A percentile compares a stretch with the other conserved stretches of the same genome.
phyloP scores from a whole-genome alignment of 2,888 invertebrate genomes.

The Oscheius sp. region DNA sequence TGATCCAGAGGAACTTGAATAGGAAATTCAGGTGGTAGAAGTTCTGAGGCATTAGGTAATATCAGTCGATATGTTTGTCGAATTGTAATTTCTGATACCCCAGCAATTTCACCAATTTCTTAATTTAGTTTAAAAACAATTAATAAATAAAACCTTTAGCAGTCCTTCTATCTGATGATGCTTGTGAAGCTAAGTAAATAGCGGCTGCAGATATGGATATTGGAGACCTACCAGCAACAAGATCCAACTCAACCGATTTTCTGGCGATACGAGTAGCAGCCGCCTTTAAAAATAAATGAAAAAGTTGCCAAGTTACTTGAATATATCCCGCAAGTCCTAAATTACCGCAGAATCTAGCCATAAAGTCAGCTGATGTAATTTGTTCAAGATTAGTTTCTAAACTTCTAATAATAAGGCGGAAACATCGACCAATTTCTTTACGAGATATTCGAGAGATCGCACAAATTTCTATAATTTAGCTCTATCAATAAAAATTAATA shows the following conservation, averaged over 20 bases:
- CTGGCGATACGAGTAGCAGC: constrained; percentile 96
- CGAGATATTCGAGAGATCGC: constrained; percentile 93
- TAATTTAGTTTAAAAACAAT: constrained; percentile 34
- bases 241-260: constrained; percentile 87
- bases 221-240: constrained; percentile 92
- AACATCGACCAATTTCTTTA: constrained; percentile 97
- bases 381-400: constrained; percentile 94
- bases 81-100: constrained; percentile 96
- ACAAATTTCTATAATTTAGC: constrained; percentile 82
- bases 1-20: neutral
- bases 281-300: constrained; percentile 33
- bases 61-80: constrained; percentile 94
- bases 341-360: constrained; percentile 91
- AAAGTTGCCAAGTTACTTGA: too few species aligned
- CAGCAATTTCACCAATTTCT: constrained; percentile 96
- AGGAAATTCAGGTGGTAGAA: neutral
- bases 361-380: constrained; percentile 97
- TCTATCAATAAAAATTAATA: neutral
- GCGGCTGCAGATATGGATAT: constrained; percentile 92
- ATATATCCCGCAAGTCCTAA: constrained; percentile 77
- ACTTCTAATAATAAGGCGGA: constrained; percentile 92
- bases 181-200: constrained; percentile 95
- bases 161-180: constrained; percentile 88
- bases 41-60: constrained; percentile 78
- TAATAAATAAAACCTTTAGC: constrained; percentile 78